Percentiles rank a stretch among this genome's conserved stretches.
Evolutionary conservation across 2,888 invertebrate species (phyloP).

Genomic region (Leucozona laternaria): DNA sequence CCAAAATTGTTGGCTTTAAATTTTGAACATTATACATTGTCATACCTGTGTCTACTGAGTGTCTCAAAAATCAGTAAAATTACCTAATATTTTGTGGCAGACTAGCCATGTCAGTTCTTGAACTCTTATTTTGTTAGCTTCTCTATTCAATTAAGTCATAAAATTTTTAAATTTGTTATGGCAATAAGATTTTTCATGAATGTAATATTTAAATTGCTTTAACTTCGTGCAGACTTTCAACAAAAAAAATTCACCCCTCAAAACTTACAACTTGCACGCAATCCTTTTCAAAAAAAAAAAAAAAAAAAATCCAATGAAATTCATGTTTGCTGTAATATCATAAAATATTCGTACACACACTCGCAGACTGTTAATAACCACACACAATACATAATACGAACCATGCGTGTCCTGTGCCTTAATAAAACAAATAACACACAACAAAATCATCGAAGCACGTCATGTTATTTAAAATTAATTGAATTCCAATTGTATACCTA

Average conservation of each 20-base stretch:
- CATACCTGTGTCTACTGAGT: no score
- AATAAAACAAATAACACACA: constrained; percentile 40
- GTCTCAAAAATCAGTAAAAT: no score
- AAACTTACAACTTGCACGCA: constrained; percentile 17
- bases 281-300: not conserved
- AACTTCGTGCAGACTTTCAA: not conserved
- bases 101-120: no score
- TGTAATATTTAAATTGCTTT: not conserved
- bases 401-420: constrained; percentile 20
- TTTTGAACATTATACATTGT: no score
- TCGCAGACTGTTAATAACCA: not conserved
- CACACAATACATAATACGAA: not conserved
- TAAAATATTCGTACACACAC: not conserved
- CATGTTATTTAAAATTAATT: constrained; percentile 72
- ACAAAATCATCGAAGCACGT: constrained; percentile 33
- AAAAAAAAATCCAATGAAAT: not conserved
- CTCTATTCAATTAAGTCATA: not conserved
- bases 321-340: not conserved
- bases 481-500: constrained; percentile 54
- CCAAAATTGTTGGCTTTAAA: no score
- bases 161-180: constrained; percentile 5
- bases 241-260: not conserved
- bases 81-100: no score
- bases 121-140: not conserved
- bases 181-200: not conserved